A percentile compares a stretch with the other conserved stretches of the same genome.
Conservation (phyloP, 2,797 vertebrate genomes). For the Thunnus albacares region DNA sequence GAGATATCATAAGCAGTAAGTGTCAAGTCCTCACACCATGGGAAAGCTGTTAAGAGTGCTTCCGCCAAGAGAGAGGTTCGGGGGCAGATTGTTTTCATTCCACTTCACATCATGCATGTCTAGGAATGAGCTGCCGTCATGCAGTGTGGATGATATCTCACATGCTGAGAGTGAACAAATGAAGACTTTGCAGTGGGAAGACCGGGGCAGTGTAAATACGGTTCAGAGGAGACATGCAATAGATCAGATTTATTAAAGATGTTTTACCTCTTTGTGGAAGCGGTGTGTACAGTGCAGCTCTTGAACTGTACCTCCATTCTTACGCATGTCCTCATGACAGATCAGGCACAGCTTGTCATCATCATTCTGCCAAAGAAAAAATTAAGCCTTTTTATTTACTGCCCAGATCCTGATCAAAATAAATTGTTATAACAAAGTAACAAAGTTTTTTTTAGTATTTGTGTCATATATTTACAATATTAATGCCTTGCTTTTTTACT, state of each 20-base stretch:
- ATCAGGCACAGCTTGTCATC: constrained; percentile 76
- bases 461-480: too few relatives aligned
- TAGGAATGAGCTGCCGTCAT: constrained; percentile 28
- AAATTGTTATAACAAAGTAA: not conserved
- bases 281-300: constrained; percentile 82
- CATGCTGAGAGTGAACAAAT: constrained; percentile 52
- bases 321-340: constrained; percentile 78
- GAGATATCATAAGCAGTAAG: constrained; percentile 57
- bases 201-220: not conserved
- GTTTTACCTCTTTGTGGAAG: constrained; percentile 84
- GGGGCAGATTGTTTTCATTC: constrained; percentile 44
- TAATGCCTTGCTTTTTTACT: too few relatives aligned
- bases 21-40: not conserved
- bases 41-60: not conserved
- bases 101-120: constrained; percentile 54
- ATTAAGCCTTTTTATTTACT: not conserved
- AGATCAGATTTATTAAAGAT: not conserved
- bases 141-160: constrained; percentile 38
- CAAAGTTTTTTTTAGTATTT: not conserved
- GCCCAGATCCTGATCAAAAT: not conserved
- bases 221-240: constrained; percentile 26
- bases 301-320: constrained; percentile 62
- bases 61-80: constrained; percentile 23
- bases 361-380: constrained; percentile 69
- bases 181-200: not conserved